Evolutionary conservation across 2,113 vertebrate species (phyloP).

Genomic region (Pomatorhinus ruficollis): DNA sequence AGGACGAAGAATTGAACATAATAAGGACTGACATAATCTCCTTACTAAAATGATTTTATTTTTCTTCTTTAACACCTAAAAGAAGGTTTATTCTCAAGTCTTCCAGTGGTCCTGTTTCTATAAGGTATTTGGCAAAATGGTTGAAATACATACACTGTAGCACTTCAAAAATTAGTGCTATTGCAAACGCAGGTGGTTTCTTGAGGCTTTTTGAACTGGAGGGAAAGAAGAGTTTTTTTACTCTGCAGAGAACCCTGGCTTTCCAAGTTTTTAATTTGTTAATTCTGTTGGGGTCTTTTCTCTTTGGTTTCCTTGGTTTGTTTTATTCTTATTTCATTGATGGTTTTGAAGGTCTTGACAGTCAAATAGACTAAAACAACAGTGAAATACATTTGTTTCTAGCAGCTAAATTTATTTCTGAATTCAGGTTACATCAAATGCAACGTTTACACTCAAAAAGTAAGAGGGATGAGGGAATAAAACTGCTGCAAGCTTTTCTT

Average conservation of each 20-base stretch:
- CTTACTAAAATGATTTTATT: neutral
- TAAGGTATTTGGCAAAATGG: neutral
- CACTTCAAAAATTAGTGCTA: neutral
- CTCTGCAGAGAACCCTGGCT: neutral
- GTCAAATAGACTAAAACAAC: neutral
- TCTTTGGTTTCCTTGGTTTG: neutral
- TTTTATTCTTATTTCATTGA: neutral
- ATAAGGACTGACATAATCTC: neutral
- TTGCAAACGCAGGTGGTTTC: neutral
- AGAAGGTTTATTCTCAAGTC: neutral
- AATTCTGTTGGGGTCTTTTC: neutral
- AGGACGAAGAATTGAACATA: neutral
- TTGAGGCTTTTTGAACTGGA: neutral
- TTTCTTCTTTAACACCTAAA: neutral
- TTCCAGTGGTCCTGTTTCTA: neutral
- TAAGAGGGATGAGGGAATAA: neutral
- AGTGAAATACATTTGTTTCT: neutral
- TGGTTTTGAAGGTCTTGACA: neutral
- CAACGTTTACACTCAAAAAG: neutral
- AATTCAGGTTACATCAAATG: neutral
- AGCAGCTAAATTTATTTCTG: neutral
- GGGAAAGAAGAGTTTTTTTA: neutral
- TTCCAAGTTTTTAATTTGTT: neutral
- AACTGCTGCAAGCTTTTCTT: neutral
- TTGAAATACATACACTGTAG: neutral